Conservation (phyloP, 2,113 vertebrate genomes). For the Phylloscopus whistleri region DNA sequence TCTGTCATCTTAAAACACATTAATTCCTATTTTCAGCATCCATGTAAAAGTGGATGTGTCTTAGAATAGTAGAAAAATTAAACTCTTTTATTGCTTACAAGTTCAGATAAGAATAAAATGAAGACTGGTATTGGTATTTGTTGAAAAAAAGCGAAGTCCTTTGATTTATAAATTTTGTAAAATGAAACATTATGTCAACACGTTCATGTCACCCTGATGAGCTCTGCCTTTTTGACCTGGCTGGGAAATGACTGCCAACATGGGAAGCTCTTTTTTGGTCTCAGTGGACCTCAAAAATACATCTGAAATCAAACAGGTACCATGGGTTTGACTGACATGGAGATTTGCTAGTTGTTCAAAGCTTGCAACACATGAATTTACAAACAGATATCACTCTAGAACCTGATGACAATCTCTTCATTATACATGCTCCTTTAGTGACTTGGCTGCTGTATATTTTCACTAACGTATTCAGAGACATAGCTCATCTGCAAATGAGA, state of each 20-base stretch:
- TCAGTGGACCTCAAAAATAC: background rate
- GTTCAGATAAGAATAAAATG: background rate
- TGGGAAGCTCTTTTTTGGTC: background rate
- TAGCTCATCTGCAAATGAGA: conserved; percentile 18
- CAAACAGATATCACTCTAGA: background rate
- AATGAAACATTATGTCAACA: background rate
- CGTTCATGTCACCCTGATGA: background rate
- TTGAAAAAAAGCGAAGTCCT: background rate
- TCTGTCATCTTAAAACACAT: background rate
- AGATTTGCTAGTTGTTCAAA: background rate
- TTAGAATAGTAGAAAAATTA: background rate
- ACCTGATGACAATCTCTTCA: background rate
- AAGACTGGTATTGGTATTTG: background rate
- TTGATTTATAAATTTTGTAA: background rate
- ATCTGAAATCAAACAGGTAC: background rate
- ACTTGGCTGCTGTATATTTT: background rate
- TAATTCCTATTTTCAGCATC: background rate
- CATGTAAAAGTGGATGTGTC: background rate
- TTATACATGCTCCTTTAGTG: background rate
- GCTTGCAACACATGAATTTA: background rate
- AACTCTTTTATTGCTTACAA: background rate
- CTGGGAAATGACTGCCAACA: accelerated
- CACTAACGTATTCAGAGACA: background rate
- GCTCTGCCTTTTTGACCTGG: background rate
- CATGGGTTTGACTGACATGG: background rate